Conservation (phyloP, 2,113 vertebrate genomes). For the Hoplias malabaricus region DNA sequence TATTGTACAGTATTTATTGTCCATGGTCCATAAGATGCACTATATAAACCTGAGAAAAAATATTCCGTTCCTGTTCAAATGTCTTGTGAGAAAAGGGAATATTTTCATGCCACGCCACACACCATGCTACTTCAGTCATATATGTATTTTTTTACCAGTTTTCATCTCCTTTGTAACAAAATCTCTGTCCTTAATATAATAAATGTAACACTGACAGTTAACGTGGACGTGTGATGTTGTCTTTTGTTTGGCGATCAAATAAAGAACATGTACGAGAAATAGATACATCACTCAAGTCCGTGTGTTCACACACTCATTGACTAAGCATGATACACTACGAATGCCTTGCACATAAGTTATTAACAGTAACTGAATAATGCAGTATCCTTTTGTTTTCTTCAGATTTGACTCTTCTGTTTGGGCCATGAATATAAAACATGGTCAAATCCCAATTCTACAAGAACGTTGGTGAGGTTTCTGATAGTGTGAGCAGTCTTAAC, state of each 20-base stretch:
- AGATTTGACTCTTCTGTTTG: no score
- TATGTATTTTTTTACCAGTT: conserved; percentile 28
- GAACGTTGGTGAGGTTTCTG: no score
- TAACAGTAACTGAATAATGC: no score
- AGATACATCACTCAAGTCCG: no score
- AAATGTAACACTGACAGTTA: conserved; percentile 48
- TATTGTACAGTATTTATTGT: conserved; percentile 69
- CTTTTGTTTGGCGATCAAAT: neutral
- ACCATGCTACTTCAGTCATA: conserved; percentile 43
- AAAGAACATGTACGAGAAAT: no score
- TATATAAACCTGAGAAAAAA: conserved; percentile 45
- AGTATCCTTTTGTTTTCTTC: no score
- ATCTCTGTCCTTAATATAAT: conserved; percentile 52
- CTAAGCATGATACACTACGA: no score
- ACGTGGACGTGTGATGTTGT: neutral
- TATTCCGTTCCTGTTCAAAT: conserved; percentile 4
- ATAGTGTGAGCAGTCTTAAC: no score
- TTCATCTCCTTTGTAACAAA: conserved; percentile 45
- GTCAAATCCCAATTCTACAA: no score
- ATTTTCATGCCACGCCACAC: conserved; percentile 27
- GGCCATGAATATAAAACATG: no score
- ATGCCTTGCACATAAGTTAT: no score
- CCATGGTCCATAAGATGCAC: conserved; percentile 47
- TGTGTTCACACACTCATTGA: no score
- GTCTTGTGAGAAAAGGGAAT: conserved; percentile 45